A percentile compares a stretch with the other conserved stretches of the same genome.
Conservation (phyloP, 2,797 vertebrate species). For the Esox lucius region DNA sequence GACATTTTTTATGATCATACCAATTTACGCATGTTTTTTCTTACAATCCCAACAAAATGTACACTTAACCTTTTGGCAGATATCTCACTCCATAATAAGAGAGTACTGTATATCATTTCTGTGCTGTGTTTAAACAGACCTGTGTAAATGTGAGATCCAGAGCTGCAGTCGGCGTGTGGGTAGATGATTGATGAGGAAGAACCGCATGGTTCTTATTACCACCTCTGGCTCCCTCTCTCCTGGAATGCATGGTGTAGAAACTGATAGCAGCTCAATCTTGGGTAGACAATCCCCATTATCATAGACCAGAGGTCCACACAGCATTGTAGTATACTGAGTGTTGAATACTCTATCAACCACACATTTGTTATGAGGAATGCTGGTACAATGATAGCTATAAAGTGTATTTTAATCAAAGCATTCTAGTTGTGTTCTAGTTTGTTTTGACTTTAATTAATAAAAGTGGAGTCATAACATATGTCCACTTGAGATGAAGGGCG, state of each 20-base stretch:
- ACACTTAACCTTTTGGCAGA: too few species aligned
- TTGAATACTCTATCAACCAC: not conserved
- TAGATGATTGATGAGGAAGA: conserved; percentile 54
- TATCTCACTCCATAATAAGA: too few species aligned
- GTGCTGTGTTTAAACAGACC: not conserved
- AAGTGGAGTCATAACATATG: not conserved
- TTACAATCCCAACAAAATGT: too few species aligned
- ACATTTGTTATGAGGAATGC: not conserved
- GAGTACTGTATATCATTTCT: not conserved
- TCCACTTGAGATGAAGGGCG: conserved; percentile 71
- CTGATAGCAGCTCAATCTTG: conserved; percentile 47
- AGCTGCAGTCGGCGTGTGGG: conserved; percentile 22
- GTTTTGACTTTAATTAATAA: not conserved
- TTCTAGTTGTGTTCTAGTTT: too few species aligned
- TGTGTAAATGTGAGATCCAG: not conserved
- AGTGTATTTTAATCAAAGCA: not conserved
- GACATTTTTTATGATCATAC: too few species aligned
- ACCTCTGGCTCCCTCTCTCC: conserved; percentile 51
- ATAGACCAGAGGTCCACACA: not conserved
- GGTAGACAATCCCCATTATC: conserved; percentile 21
- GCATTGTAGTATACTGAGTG: not conserved
- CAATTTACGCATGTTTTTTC: too few species aligned
- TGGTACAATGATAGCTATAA: not conserved
- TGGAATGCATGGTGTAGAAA: conserved; percentile 47
- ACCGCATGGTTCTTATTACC: conserved; percentile 49